Base-by-base conservation (phyloP, 2,888 invertebrate species). In the Tortrix viridana region DNA sequence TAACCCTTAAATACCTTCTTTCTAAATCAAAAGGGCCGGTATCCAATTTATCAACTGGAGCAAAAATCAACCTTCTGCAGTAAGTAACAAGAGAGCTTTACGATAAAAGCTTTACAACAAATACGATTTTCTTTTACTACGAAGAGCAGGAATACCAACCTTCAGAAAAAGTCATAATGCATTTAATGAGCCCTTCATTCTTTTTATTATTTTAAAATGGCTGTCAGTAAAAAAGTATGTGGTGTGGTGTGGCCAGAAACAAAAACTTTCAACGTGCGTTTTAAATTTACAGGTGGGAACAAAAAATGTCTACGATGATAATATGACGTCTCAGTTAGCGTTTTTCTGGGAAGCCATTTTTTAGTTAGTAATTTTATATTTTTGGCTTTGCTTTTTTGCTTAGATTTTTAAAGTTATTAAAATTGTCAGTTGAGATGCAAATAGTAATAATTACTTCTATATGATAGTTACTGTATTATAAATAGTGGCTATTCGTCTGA, bases 151-250 rank as follows among this genome's bases (percentile, higher is more conserved):
- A 12, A 5, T 38, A 19, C 49, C 50, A 37, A 55, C 56, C 50
- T 62, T 62, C 19, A 37, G 56, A 62, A 62, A 62, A 62, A 62
- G 56, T 62, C 56, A 57, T 56, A 62, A 57, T 57, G 62, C 50
- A 46, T 62, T 62, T 62, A 62, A 62, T 62, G 56, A 62, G 50
- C 20, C 41, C 50, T 62, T 62, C 37, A 46, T 61, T 56, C 56
- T 44, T 56, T 62, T 62, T 62, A 50, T 56, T 52, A 43, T 49
- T 62, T 62, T 56, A 26, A 57, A 62, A 50, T 23, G 19, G 61
- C 50, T n/a, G 44, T 44, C 62, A 20, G 62, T 56, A 62, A 56
- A 62, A 62, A 62, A 46, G 56, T 62, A n/a, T n/a, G n/a, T n/a
- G n/a, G n/a, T 57, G 57, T 41, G 50, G 50, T 56, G 61, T 57